Percentiles rank a stretch among this genome's conserved stretches.
phyloP scores from a whole-genome alignment of 2,113 vertebrate genomes.

The Prolemur simus region DNA sequence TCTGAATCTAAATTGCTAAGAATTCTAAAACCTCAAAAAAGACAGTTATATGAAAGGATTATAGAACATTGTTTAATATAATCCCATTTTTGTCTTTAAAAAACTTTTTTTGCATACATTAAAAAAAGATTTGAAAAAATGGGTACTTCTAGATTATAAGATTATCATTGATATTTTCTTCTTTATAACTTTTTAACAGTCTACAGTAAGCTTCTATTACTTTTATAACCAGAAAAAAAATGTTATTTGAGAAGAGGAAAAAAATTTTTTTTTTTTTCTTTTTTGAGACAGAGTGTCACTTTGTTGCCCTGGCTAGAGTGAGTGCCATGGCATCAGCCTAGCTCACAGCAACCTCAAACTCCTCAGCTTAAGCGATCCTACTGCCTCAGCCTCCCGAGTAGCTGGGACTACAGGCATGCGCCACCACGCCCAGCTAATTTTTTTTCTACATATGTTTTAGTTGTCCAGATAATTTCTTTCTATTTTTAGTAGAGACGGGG shows the following conservation, averaged over 20 bases:
- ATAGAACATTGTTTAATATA: slow-evolving; percentile 9
- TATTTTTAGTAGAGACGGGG: too few relatives aligned
- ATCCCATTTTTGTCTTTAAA: background rate
- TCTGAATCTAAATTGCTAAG: background rate
- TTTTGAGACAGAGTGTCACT: too few relatives aligned
- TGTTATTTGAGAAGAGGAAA: background rate
- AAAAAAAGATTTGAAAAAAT: background rate
- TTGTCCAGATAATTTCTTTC: too few relatives aligned
- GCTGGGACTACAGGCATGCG: too few relatives aligned
- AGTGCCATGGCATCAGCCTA: too few relatives aligned
- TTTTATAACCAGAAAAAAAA: background rate
- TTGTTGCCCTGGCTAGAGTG: too few relatives aligned
- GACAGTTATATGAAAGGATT: background rate
- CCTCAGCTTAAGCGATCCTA: too few relatives aligned
- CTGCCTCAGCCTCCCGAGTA: too few relatives aligned
- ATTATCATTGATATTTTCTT: background rate
- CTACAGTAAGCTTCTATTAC: background rate
- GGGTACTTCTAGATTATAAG: background rate
- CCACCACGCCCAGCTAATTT: too few relatives aligned
- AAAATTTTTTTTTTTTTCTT: too few relatives aligned
- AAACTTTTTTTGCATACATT: background rate
- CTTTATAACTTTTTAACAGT: background rate
- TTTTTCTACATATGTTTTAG: too few relatives aligned
- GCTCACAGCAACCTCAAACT: too few relatives aligned
- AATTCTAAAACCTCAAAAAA: slow-evolving; percentile 21